Percentiles rank a stretch among this genome's conserved stretches.
Evolutionary conservation across 2,888 invertebrate species (phyloP).

Genomic region (Sussaba pulchella): DNA sequence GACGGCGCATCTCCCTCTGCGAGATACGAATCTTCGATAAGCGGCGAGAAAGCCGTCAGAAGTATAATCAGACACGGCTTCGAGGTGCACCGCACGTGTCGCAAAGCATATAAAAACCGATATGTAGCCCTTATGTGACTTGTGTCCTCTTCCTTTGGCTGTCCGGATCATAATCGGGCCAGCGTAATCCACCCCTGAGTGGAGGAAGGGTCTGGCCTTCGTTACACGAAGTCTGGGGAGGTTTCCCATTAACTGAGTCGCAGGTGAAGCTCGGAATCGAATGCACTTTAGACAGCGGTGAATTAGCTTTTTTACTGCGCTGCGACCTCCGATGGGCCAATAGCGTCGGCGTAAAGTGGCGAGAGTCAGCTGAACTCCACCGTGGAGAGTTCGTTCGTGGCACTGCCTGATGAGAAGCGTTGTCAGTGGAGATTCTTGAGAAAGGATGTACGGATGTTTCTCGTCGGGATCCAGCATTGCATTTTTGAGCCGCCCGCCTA

Average conservation of each 20-base stretch:
- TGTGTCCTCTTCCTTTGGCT: conserved; percentile 25
- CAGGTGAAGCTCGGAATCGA: neutral
- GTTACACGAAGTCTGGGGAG: conserved; percentile 69
- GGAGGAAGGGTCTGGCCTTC: conserved; percentile 30
- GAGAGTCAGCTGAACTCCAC: conserved; percentile 48
- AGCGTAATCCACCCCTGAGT: conserved; percentile 59
- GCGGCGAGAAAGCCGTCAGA: conserved; percentile 29
- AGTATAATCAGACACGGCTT: conserved; percentile 34
- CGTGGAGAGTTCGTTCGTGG: no score
- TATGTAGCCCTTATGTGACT: conserved; percentile 34
- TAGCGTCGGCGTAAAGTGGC: conserved; percentile 35
- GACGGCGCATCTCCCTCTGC: conserved; percentile 13
- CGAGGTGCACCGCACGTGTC: conserved; percentile 26
- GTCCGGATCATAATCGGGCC: conserved; percentile 39
- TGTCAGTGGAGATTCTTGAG: no score
- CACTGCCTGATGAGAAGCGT: no score
- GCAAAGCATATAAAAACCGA: conserved; percentile 19
- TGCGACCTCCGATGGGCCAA: conserved; percentile 49
- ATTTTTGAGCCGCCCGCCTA: no score
- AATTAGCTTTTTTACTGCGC: conserved; percentile 7
- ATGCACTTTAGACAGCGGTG: conserved; percentile 17
- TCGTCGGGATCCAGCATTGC: no score
- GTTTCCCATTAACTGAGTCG: conserved; percentile 43
- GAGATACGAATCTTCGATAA: conserved; percentile 12
- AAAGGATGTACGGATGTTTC: no score